Percentiles rank a stretch among this genome's conserved stretches.
Evolutionary conservation across 2,113 vertebrate species (phyloP).

Genomic region (Siphamia tubifer): DNA sequence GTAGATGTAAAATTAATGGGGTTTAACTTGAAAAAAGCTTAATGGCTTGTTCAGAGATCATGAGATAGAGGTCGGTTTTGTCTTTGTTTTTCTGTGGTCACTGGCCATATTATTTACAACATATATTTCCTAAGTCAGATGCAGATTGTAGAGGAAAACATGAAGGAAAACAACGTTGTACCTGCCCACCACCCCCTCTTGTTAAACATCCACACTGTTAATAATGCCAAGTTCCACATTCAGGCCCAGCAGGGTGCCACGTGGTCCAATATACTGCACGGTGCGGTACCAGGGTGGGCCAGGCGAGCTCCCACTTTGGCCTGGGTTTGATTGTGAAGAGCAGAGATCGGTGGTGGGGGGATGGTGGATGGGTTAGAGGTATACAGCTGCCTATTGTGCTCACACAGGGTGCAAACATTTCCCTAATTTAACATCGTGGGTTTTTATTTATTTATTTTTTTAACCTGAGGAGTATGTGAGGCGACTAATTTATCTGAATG

Average conservation of each 20-base stretch:
- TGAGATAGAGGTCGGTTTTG: neutral
- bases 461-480: slow-evolving; percentile 10
- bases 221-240: slow-evolving; percentile 60
- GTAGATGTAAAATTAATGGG: neutral
- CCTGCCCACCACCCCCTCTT: slow-evolving; percentile 57
- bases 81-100: slow-evolving; percentile 17
- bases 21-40: slow-evolving; percentile 6
- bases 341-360: slow-evolving; percentile 1
- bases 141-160: slow-evolving; percentile 48
- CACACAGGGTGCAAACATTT: slow-evolving; percentile 30
- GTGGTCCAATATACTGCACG: slow-evolving; percentile 47
- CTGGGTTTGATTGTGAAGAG: slow-evolving; percentile 53
- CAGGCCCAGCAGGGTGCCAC: slow-evolving; percentile 55
- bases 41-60: neutral
- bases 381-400: slow-evolving; percentile 21
- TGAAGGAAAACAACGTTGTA: slow-evolving; percentile 60
- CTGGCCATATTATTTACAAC: slow-evolving; percentile 44
- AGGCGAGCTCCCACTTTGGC: slow-evolving; percentile 26
- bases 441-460: too few species aligned
- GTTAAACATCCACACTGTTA: slow-evolving; percentile 68
- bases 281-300: slow-evolving; percentile 64
- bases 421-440: slow-evolving; percentile 36
- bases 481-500: slow-evolving; percentile 15
- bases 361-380: slow-evolving; percentile 34
- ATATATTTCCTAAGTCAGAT: slow-evolving; percentile 41